Conservation (phyloP, 2,113 vertebrate genomes). For the Mus pahari region DNA sequence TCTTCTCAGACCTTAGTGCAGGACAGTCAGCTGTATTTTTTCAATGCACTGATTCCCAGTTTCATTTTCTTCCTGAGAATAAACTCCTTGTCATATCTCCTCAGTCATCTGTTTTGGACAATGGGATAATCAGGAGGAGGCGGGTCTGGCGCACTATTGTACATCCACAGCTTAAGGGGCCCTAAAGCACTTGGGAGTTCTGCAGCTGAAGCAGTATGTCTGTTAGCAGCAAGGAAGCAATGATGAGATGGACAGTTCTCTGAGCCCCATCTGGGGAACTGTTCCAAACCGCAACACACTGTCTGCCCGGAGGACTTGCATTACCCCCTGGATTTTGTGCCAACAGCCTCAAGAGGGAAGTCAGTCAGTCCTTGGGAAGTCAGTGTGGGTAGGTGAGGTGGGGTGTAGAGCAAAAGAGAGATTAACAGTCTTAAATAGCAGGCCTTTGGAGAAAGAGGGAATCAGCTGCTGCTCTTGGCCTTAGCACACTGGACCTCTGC, state of each 20-base stretch:
- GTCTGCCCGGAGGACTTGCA: conserved; percentile 68
- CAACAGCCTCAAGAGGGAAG: conserved; percentile 63
- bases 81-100: not conserved
- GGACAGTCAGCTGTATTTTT: not conserved
- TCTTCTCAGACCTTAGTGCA: not conserved
- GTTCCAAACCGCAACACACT: conserved; percentile 55
- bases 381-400: conserved; percentile 27
- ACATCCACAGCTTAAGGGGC: conserved; percentile 57
- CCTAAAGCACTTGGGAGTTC: conserved; percentile 4
- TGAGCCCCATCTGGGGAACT: not conserved
- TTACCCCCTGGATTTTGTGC: conserved; percentile 65
- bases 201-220: conserved; percentile 29
- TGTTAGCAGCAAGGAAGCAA: conserved; percentile 23
- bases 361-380: conserved; percentile 27
- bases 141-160: not conserved
- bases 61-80: conserved; percentile 24
- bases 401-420: conserved; percentile 16
- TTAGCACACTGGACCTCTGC: conserved; percentile 77
- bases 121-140: conserved; percentile 7
- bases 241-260: not conserved
- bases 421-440: not conserved
- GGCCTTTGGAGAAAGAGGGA: conserved; percentile 69
- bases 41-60: not conserved
- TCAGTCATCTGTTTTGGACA: conserved; percentile 9
- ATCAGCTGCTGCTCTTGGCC: conserved; percentile 79